Evolutionary conservation across 92 coral and sea anemone genomes (phyloP).

Genomic region (Virgularia gustaviana): DNA sequence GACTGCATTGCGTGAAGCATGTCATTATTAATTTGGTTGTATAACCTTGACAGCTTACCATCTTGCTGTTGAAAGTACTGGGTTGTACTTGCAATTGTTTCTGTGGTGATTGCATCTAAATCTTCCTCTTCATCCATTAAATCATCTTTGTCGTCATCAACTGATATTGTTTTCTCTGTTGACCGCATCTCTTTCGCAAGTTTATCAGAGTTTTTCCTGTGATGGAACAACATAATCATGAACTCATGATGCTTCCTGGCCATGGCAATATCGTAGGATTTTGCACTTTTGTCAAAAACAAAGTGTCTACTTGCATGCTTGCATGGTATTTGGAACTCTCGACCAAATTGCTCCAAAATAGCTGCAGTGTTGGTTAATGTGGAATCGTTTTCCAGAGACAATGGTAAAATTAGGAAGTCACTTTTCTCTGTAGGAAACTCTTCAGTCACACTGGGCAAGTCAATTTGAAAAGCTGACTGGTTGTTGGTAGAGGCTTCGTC

Average conservation of each 20-base stretch:
- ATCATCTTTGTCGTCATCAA: conserved; percentile 10
- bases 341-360: no score
- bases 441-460: background rate
- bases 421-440: conserved; percentile 5
- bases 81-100: no score
- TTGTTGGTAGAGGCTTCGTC: background rate
- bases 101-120: conserved; percentile 10
- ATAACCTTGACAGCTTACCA: no score
- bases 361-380: no score
- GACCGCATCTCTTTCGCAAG: conserved; percentile 9
- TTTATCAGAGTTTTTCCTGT: conserved; percentile 29
- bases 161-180: background rate
- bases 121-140: conserved; percentile 27
- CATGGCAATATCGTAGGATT: conserved; percentile 29
- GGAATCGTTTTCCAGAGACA: no score
- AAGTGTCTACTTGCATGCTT: conserved; percentile 17
- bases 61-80: no score
- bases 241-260: conserved; percentile 32
- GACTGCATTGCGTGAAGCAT: no score
- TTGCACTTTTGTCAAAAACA: conserved; percentile 19
- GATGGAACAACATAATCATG: conserved; percentile 4
- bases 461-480: background rate
- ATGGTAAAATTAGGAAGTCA: conserved; percentile 35
- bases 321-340: no score
- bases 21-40: no score